Evolutionary conservation across 2,113 vertebrate species (phyloP).

Genomic region (cattle (Bos taurus)): DNA sequence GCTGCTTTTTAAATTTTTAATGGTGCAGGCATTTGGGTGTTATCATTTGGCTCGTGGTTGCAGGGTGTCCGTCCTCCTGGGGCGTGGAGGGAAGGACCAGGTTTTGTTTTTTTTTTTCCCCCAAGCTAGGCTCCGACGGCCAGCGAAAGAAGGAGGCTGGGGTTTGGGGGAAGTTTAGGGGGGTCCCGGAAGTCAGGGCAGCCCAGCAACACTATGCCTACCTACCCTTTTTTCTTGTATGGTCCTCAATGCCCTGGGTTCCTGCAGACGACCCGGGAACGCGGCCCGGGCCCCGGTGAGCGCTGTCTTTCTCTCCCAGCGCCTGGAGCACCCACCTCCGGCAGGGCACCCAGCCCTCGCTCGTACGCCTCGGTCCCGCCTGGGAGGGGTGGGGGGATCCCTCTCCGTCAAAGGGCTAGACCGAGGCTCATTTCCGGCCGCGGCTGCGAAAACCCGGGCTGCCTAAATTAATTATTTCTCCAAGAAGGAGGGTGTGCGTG

Average conservation of each 20-base stretch:
- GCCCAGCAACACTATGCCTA: neutral
- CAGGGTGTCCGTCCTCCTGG: neutral
- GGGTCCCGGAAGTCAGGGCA: neutral
- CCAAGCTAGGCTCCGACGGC: neutral
- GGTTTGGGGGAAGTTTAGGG: neutral
- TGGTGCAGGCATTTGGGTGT: conserved; percentile 62
- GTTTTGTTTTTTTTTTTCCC: neutral
- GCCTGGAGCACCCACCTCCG: no score
- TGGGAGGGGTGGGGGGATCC: neutral
- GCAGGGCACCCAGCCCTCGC: neutral
- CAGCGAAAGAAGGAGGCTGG: neutral
- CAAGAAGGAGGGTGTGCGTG: conserved; percentile 54
- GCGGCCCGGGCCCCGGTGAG: neutral
- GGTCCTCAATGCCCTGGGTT: neutral
- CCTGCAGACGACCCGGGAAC: neutral
- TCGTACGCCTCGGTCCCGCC: neutral
- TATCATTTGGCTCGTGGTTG: conserved; percentile 52
- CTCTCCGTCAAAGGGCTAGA: neutral
- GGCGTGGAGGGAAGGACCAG: neutral
- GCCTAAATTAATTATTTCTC: conserved; percentile 75
- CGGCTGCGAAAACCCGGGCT: neutral
- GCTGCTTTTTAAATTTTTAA: neutral
- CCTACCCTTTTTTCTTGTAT: neutral
- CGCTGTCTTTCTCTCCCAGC: neutral
- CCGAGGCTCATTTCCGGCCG: neutral